A percentile compares a stretch with the other conserved stretches of the same genome.
Evolutionary conservation across 2,888 invertebrate species (phyloP).

Genomic region (Chloroclystis v-ata): DNA sequence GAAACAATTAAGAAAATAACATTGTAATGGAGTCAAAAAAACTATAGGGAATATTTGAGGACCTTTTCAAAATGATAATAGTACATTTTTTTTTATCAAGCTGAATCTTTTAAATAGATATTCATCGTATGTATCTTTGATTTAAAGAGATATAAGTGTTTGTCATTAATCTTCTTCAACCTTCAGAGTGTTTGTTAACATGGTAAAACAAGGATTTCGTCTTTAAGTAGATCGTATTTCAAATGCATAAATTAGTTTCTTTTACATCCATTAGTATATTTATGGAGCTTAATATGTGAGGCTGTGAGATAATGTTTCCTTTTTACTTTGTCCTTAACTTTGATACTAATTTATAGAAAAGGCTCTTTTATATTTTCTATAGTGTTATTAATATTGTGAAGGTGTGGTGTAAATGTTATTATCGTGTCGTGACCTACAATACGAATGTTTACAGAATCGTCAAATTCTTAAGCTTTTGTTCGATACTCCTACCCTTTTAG

Average conservation of each 20-base stretch:
- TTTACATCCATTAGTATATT: slow-evolving; percentile 11
- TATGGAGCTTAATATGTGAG: slow-evolving; percentile 14
- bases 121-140: too few relatives aligned
- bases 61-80: too few relatives aligned
- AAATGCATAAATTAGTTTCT: slow-evolving; percentile 19
- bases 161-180: slow-evolving; percentile 62
- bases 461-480: slow-evolving; percentile 15
- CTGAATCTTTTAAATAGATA: too few relatives aligned
- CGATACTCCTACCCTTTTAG: slow-evolving; percentile 23
- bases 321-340: too few relatives aligned
- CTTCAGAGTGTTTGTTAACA: slow-evolving; percentile 56
- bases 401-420: too few relatives aligned
- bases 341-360: too few relatives aligned
- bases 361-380: too few relatives aligned
- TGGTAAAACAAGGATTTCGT: slow-evolving; percentile 55
- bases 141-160: slow-evolving; percentile 21
- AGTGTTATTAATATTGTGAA: too few relatives aligned
- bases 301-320: background rate
- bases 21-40: slow-evolving; percentile 25
- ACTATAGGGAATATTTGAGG: background rate
- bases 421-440: too few relatives aligned
- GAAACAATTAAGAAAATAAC: slow-evolving; percentile 65
- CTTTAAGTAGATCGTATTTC: slow-evolving; percentile 36
- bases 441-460: slow-evolving; percentile 6
- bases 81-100: too few relatives aligned